Percentiles rank a stretch among this genome's conserved stretches.
Conservation (phyloP, 2,113 vertebrate genomes). For the Trichechus manatus region DNA sequence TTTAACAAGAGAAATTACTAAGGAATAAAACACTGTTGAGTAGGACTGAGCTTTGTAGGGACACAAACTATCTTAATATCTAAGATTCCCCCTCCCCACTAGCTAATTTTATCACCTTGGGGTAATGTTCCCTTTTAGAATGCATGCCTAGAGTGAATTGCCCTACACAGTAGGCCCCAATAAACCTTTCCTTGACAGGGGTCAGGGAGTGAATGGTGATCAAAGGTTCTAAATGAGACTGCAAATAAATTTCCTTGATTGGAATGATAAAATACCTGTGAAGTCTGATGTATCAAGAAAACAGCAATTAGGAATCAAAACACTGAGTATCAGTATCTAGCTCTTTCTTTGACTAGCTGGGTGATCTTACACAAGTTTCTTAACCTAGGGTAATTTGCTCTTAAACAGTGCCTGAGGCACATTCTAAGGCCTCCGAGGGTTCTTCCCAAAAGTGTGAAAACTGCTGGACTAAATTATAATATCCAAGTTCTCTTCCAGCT, state of each 20-base stretch:
- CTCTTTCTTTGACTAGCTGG: not conserved
- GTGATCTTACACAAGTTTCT: not conserved
- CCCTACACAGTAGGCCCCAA: not conserved
- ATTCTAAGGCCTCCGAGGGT: not conserved
- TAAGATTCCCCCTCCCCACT: not conserved
- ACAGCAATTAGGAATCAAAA: not conserved
- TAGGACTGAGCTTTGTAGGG: not conserved
- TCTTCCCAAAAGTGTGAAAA: not conserved
- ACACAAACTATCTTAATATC: not conserved
- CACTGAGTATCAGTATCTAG: not conserved
- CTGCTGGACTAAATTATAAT: not conserved
- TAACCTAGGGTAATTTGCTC: not conserved
- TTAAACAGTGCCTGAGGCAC: not conserved
- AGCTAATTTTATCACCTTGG: not conserved
- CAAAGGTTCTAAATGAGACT: constrained; percentile 33
- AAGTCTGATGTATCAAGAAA: constrained; percentile 12
- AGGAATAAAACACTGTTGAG: constrained; percentile 17
- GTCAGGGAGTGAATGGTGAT: not conserved
- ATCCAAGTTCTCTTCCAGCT: not conserved
- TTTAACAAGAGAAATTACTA: constrained; percentile 42
- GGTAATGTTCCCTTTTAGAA: not conserved
- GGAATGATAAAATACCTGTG: constrained; percentile 1
- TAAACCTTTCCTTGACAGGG: not conserved
- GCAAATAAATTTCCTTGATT: constrained; percentile 22
- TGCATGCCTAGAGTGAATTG: not conserved